Evolutionary conservation across 2,113 vertebrate species (phyloP), one percentile per base, ranked within the genome.

Genomic region (Jaculus jaculus): DNA sequence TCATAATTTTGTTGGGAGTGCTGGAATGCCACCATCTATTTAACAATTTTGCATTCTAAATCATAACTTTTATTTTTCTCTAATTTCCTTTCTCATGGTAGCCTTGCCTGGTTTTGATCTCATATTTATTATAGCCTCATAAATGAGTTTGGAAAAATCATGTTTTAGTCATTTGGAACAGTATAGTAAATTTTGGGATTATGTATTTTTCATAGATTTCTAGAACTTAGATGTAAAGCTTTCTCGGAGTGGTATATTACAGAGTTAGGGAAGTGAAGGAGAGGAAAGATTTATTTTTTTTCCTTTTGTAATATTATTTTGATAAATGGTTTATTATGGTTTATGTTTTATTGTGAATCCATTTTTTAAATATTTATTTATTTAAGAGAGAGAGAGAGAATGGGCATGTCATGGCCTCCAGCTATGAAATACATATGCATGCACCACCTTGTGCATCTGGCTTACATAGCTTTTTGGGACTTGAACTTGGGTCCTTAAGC

Each of bases 181-280:
- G 9, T 94, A 85, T 88, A 58, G 72, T n/a, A 83, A 78, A 63
- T 77, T 89, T 78, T 24, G 24, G n/a, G n/a, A 89, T 92, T 69
- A 68, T 5, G 16, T 34, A 8, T 74, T 83, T 32, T 60, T 65
- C 68, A 79, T 61, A 37, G 15, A 83, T 85, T 77, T 82, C 68
- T 32, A 75, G 28, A 72, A 82, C n/a, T 89, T 91, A 24, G 21
- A 75, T 84, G 51, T 74, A 90, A 86, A 94, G 73, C 34, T 74
- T 16, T 58, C 71, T 92, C 65, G 24, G 20, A 28, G 82, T 93
- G n/a, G 30, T 84, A 7, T 69, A 47, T 47, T 47, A 47, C 42
- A 47, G 42, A 47, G 30, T 37, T 2, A 47, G 9, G 58, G 24
- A 58, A 37, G n/a, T 65, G 26, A 34, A 7, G 32, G 28, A 13